A percentile compares a stretch with the other conserved stretches of the same genome.
Conservation (phyloP, 2,888 invertebrate species). For the Ferrisia virgata region DNA sequence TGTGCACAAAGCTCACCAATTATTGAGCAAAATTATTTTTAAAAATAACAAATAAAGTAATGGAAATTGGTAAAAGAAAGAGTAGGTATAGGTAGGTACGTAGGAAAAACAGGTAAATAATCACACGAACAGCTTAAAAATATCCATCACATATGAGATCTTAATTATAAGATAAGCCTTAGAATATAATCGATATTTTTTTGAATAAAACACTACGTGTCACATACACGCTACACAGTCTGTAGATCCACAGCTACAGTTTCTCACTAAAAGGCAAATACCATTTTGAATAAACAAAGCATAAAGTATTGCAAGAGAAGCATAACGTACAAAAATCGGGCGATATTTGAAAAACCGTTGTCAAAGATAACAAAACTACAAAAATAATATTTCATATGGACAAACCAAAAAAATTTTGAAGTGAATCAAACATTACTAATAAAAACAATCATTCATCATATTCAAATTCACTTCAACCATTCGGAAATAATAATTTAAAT, state of each 20-base stretch:
- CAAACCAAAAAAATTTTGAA: no score
- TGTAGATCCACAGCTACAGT: neutral
- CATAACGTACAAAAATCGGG: neutral
- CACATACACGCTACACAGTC: neutral
- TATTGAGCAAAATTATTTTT: neutral
- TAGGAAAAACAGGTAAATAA: neutral
- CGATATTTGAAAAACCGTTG: neutral
- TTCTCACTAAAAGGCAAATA: neutral
- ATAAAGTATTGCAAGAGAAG: neutral
- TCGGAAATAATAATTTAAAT: no score
- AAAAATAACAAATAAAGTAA: neutral
- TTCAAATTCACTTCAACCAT: no score
- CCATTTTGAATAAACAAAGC: neutral
- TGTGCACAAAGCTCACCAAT: neutral
- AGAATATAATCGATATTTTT: neutral
- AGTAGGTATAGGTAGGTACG: neutral
- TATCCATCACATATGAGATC: slow-evolving; percentile 3
- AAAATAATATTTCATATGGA: no score
- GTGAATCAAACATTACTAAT: no score
- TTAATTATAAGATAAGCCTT: neutral
- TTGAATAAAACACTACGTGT: neutral
- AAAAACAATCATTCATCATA: no score
- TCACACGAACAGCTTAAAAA: neutral
- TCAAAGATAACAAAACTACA: neutral
- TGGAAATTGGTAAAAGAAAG: neutral